Conservation (phyloP, 1,140 invertebrate species). For the Mercenaria mercenaria region DNA sequence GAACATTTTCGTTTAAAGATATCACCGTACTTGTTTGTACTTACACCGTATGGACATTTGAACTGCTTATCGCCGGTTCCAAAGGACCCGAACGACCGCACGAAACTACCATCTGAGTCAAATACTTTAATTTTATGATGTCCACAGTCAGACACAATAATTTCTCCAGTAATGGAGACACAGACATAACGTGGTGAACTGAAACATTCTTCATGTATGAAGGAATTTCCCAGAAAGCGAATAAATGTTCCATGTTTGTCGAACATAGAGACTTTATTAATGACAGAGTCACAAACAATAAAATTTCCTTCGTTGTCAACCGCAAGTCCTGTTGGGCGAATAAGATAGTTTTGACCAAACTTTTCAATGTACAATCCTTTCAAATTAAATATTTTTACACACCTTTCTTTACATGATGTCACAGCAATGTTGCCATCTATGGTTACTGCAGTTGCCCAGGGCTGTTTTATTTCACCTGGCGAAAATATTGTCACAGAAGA, state of each 20-base stretch:
- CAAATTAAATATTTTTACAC: constrained; percentile 53
- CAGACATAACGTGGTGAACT: constrained; percentile 70
- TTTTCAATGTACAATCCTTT: constrained; percentile 47
- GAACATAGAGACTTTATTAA: constrained; percentile 61
- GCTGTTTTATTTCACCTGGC: constrained; percentile 45
- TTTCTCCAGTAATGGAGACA: constrained; percentile 68
- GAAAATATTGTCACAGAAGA: constrained; percentile 9
- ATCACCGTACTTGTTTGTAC: constrained; percentile 92
- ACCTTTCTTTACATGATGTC: constrained; percentile 54
- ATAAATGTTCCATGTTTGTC: constrained; percentile 43
- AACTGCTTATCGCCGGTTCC: constrained; percentile 91
- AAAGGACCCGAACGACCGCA: constrained; percentile 90
- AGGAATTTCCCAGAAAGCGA: constrained; percentile 6
- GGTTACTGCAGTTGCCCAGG: constrained; percentile 56
- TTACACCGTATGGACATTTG: constrained; percentile 95
- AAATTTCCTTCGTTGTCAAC: constrained; percentile 51
- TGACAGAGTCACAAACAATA: constrained; percentile 63
- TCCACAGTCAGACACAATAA: constrained; percentile 78
- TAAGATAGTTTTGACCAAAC: constrained; percentile 62
- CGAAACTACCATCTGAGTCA: constrained; percentile 68
- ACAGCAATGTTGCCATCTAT: constrained; percentile 64
- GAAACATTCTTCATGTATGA: constrained; percentile 44
- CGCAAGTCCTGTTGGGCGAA: constrained; percentile 66
- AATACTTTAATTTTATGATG: constrained; percentile 79
- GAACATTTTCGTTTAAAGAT: no score